phyloP scores from a whole-genome alignment of 2,888 invertebrate species.

The Unio pictorum region DNA sequence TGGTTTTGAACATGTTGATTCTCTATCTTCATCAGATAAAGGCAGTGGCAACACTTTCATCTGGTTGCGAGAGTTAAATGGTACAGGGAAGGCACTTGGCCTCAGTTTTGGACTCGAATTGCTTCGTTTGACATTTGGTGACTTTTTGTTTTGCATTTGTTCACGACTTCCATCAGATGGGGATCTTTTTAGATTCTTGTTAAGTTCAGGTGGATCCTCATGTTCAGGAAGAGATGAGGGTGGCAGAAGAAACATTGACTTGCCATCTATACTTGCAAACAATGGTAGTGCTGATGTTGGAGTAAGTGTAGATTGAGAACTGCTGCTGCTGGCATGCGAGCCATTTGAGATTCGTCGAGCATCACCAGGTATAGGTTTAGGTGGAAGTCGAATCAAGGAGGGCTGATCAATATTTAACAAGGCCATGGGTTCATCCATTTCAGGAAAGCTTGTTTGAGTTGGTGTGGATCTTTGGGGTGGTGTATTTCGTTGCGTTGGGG shows the following conservation, averaged over 20 bases:
- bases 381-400: conserved; percentile 29
- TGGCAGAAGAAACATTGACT: conserved; percentile 60
- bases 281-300: conserved; percentile 51
- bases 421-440: not conserved
- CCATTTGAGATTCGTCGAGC: conserved; percentile 48
- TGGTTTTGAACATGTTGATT: conserved; percentile 57
- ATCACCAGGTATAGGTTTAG: conserved; percentile 34
- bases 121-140: conserved; percentile 37
- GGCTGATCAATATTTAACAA: not conserved
- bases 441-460: not conserved
- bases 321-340: conserved; percentile 51
- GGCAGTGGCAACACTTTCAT: conserved; percentile 12
- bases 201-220: conserved; percentile 13
- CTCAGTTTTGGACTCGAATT: conserved; percentile 47
- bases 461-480: conserved; percentile 12
- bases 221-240: conserved; percentile 22
- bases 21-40: conserved; percentile 55
- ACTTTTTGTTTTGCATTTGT: conserved; percentile 26
- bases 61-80: conserved; percentile 14
- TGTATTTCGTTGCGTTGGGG: conserved; percentile 6
- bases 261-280: conserved; percentile 62
- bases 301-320: conserved; percentile 58
- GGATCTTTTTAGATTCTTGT: conserved; percentile 28
- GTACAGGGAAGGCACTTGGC: conserved; percentile 18
- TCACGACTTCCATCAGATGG: conserved; percentile 40